Conservation (phyloP, 2,113 vertebrate species). For the Lophura nycthemera region DNA sequence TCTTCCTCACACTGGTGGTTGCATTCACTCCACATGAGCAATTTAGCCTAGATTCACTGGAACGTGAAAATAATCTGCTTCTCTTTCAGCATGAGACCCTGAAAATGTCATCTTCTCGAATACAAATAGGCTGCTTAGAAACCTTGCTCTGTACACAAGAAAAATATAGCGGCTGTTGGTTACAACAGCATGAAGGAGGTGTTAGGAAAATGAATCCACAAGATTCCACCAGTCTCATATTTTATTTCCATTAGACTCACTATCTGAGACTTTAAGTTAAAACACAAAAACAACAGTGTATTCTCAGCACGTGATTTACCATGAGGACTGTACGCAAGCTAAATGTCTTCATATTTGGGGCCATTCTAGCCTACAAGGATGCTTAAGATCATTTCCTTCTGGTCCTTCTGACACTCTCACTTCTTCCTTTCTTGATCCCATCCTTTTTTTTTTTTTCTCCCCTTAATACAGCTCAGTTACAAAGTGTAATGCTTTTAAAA, state of each 20-base stretch:
- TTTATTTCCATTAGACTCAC: neutral
- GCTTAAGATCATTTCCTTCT: neutral
- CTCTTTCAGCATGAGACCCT: neutral
- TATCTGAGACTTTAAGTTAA: neutral
- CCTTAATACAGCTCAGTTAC: constrained; percentile 13
- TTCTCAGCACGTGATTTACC: neutral
- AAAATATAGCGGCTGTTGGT: neutral
- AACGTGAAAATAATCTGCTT: neutral
- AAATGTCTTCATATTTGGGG: neutral
- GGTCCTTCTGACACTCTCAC: neutral
- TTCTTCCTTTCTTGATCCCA: constrained; percentile 3
- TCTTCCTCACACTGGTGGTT: neutral
- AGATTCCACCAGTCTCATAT: neutral
- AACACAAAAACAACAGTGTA: neutral
- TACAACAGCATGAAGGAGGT: neutral
- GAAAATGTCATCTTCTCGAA: neutral
- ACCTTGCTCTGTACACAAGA: neutral
- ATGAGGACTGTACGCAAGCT: neutral
- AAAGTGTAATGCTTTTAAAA: neutral
- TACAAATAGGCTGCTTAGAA: neutral
- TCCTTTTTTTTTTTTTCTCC: too few relatives aligned
- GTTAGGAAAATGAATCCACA: neutral
- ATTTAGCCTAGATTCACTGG: neutral
- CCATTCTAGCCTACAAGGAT: neutral
- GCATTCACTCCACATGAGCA: rapidly evolving